Base-by-base conservation (phyloP, 2,888 invertebrate species). In the Malachius bipustulatus region DNA sequence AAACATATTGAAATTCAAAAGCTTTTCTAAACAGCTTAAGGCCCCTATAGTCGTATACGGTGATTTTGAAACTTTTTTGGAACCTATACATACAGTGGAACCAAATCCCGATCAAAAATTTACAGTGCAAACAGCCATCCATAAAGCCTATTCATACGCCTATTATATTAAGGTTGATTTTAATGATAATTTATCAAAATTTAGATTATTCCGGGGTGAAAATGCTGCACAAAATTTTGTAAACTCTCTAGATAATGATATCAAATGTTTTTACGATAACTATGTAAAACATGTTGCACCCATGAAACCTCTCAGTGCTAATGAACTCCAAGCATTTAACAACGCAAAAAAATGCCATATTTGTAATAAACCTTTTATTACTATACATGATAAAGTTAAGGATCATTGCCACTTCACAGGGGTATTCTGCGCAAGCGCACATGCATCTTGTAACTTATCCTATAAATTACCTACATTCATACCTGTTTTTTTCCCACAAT, bases 401-500 rank as follows among this genome's bases (percentile, higher is more conserved):
- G 24, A 19, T n/a, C 24, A 19, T 30, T 26, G 37, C 24, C n/a
- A 8, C 24, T 8, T 8, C n/a, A 8, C n/a, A 19, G n/a, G 6
- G n/a, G n/a, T 19, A 35, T 19, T 8, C n/a, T n/a, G 24, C 24
- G 24, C 6, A 19, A 6, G 6, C 6, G 24, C 24, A 8, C 24
- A 19, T n/a, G 6, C 24, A 6, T 8, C n/a, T n/a, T 19, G 24
- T n/a, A 19, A 19, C n/a, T 19, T 19, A 19, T 8, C 6, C n/a
- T 19, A 19, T 19, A 19, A 19, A 19, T 6, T 19, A 8, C 6
- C 24, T 8, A 19, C 6, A 19, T 19, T 19, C 24, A n/a, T 19
- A 8, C 24, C 24, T 6, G 24, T 19, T 8, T 19, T 19, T 19
- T 19, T 19, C n/a, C n/a, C n/a, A 19, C n/a, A 19, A 8, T 19